phyloP scores from a whole-genome alignment of 2,113 vertebrate species.

The Malurus elegans region DNA sequence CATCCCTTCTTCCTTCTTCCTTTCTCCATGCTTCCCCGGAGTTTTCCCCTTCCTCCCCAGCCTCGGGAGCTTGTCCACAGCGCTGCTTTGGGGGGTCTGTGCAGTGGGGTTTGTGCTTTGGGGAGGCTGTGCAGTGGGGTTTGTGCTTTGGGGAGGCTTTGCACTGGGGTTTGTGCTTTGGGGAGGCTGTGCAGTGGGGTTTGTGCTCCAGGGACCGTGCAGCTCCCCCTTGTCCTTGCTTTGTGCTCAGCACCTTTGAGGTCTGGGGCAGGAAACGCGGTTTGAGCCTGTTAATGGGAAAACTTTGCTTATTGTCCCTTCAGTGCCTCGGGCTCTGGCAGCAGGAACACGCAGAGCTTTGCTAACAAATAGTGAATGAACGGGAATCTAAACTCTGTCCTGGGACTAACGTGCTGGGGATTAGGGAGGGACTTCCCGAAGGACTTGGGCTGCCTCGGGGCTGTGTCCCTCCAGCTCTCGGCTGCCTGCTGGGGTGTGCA shows the following conservation, averaged over 20 bases:
- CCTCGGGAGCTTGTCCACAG: background rate
- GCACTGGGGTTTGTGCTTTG: background rate
- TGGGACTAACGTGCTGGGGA: background rate
- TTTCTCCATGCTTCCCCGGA: background rate
- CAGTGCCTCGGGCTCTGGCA: background rate
- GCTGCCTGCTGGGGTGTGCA: background rate
- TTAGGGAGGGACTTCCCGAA: background rate
- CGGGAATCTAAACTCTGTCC: background rate
- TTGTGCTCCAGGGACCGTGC: background rate
- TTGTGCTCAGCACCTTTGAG: background rate
- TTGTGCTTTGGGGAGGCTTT: background rate
- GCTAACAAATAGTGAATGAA: background rate
- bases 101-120: background rate
- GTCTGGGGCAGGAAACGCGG: background rate
- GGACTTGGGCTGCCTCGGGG: background rate
- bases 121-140: background rate
- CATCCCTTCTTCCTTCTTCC: conserved; percentile 29
- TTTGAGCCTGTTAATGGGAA: background rate
- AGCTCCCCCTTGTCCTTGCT: background rate
- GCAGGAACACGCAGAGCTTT: background rate
- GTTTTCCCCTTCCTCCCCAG: conserved; percentile 14
- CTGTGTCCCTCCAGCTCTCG: background rate
- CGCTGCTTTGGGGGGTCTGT: background rate
- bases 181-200: background rate
- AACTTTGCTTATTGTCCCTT: background rate